These are phyloP conservation scores for Pedetes capensis DNA, from an alignment of 2,113 vertebrate species.

Conservation along the genomic window DNA sequence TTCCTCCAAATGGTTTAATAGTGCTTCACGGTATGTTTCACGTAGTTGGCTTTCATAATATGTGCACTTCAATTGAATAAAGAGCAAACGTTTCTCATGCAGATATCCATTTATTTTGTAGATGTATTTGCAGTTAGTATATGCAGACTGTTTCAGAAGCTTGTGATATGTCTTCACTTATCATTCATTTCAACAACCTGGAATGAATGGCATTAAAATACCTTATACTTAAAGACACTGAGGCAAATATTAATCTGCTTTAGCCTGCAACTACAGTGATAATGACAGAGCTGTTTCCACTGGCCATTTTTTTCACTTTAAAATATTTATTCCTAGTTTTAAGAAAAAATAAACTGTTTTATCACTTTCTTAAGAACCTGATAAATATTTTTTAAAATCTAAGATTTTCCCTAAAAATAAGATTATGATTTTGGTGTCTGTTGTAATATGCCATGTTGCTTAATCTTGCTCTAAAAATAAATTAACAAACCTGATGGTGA, in stretches of 20 bases:
- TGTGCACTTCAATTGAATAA: not conserved
- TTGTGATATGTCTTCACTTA: not conserved
- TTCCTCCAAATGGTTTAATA: not conserved
- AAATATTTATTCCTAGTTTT: not conserved
- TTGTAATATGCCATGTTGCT: not conserved
- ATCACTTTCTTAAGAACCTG: not conserved
- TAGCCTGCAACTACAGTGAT: not conserved
- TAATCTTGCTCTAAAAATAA: slow-evolving; percentile 21
- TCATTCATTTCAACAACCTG: not conserved
- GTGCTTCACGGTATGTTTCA: not conserved
- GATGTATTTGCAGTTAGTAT: not conserved
- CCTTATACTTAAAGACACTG: not conserved
- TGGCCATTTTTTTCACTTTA: not conserved
- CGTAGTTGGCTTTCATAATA: not conserved
- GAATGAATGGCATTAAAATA: slow-evolving; percentile 14
- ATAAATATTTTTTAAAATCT: slow-evolving; percentile 32
- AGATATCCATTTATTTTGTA: not conserved
- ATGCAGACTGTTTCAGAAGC: not conserved
- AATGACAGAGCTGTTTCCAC: not conserved
- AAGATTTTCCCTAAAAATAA: not conserved
- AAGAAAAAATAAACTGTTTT: not conserved
- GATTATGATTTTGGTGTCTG: not conserved
- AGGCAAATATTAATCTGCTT: not conserved
- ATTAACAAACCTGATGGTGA: not conserved
- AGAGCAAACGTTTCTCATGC: not conserved